These are phyloP conservation scores for Gracilinanus agilis DNA, from an alignment of 2,113 vertebrate genomes.

Conservation along the genomic window DNA sequence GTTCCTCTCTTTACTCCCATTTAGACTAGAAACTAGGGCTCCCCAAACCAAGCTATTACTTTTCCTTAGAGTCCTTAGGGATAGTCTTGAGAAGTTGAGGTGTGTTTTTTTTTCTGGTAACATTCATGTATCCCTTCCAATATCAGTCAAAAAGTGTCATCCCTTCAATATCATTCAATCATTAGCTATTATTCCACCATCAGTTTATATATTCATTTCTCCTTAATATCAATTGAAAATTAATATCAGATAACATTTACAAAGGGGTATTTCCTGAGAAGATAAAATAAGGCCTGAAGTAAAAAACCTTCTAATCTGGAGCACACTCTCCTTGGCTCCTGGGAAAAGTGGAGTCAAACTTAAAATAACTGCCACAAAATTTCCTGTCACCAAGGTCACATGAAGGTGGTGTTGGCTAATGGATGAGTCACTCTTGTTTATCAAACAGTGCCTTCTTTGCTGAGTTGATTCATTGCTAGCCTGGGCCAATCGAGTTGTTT, in stretches of 20 bases:
- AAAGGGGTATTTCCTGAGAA: background rate
- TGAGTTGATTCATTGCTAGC: background rate
- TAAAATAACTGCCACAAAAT: background rate
- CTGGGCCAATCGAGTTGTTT: background rate
- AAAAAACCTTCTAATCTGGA: background rate
- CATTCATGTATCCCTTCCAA: background rate
- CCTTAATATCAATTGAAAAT: background rate
- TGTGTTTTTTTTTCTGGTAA: background rate
- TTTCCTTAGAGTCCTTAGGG: background rate
- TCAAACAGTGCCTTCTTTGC: background rate
- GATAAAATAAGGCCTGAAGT: background rate
- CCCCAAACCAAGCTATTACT: background rate
- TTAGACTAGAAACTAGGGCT: background rate
- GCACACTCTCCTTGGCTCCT: background rate
- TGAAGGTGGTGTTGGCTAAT: background rate
- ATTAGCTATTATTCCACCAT: background rate
- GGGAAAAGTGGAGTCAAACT: background rate
- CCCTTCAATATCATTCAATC: no score
- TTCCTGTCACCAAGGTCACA: background rate
- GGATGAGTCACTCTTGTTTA: background rate
- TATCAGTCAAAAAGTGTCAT: background rate
- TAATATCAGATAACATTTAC: background rate
- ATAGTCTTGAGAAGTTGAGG: background rate
- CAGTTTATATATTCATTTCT: background rate
- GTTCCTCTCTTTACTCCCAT: background rate